Conservation (phyloP, 64 coral and sea anemone genomes). For the Anthopleura sola region DNA sequence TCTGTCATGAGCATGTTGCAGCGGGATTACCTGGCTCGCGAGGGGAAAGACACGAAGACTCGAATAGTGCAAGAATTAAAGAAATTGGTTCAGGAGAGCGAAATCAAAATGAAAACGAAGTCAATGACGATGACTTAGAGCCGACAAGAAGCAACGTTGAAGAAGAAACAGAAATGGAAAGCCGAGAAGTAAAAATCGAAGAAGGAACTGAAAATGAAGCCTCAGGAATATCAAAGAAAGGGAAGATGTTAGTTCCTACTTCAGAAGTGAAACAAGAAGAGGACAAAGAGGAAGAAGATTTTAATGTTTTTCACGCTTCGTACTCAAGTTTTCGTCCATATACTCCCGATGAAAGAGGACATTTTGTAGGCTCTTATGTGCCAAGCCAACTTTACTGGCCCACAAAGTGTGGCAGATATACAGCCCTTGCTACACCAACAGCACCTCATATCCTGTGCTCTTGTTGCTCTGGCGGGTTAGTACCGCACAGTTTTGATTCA, state of each 20-base stretch:
- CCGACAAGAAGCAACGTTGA: background rate
- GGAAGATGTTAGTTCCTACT: background rate
- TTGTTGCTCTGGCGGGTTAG: background rate
- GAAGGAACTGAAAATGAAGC: background rate
- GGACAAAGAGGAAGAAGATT: background rate
- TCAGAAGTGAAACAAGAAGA: background rate
- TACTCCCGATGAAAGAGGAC: background rate
- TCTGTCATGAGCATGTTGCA: background rate
- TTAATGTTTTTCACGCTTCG: constrained; percentile 8
- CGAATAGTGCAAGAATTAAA: too few species aligned
- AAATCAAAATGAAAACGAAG: background rate
- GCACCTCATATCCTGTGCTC: background rate
- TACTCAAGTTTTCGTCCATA: constrained; percentile 4
- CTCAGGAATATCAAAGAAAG: background rate
- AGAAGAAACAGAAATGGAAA: background rate
- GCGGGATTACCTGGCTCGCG: background rate
- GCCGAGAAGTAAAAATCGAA: background rate
- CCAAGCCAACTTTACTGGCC: constrained; percentile 11
- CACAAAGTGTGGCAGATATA: background rate
- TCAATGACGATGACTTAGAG: background rate
- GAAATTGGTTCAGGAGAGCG: background rate
- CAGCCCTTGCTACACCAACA: background rate
- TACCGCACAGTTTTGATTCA: background rate
- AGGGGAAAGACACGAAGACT: background rate
- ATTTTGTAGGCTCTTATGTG: background rate